These are phyloP conservation scores for Orcinus orca DNA, from an alignment of 2,113 vertebrate species.

Conservation along the genomic window DNA sequence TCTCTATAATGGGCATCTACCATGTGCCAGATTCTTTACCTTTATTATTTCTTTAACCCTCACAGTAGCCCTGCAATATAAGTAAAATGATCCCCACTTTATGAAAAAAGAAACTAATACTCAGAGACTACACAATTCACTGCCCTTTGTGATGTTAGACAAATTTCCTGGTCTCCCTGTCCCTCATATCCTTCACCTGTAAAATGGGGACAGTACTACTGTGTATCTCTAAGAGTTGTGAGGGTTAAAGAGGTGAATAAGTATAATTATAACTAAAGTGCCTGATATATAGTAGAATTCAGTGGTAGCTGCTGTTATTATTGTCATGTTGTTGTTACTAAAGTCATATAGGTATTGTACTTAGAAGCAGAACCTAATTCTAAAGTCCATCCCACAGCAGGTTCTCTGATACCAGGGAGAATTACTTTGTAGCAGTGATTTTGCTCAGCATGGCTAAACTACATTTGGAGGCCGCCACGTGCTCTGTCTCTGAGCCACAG, in stretches of 20 bases:
- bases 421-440: not conserved
- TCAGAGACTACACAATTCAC: not conserved
- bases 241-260: not conserved
- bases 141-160: not conserved
- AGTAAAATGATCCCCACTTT: not conserved
- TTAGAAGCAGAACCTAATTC: not conserved
- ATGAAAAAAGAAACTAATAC: not conserved
- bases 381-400: not conserved
- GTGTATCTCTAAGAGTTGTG: not conserved
- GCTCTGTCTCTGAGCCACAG: not conserved
- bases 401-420: not conserved
- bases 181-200: not conserved
- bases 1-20: not conserved
- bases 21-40: not conserved
- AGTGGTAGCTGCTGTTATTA: not conserved
- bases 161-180: not conserved
- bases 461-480: not conserved
- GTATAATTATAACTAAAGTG: not conserved
- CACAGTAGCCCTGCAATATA: not conserved
- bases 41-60: slow-evolving; percentile 15
- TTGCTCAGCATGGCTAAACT: not conserved
- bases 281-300: not conserved
- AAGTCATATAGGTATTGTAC: not conserved
- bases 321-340: not conserved
- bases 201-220: not conserved